Percentiles rank a stretch among this genome's conserved stretches.
phyloP scores from a whole-genome alignment of 2,797 vertebrate genomes.

The Melanotaenia trifasciata region DNA sequence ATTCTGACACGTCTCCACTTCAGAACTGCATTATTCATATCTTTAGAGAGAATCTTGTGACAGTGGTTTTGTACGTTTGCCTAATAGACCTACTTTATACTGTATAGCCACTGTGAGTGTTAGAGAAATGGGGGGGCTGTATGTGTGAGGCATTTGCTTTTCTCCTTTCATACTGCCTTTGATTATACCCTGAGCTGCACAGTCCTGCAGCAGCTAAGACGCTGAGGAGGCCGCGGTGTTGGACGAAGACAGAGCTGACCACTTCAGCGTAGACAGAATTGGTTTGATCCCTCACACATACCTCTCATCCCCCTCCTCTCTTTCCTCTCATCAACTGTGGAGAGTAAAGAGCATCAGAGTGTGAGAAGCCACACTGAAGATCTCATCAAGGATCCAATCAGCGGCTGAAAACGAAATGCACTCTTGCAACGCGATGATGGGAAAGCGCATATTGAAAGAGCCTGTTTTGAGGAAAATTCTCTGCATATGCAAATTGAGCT shows the following conservation, averaged over 20 bases:
- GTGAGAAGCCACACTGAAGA: constrained; percentile 80
- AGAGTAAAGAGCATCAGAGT: constrained; percentile 73
- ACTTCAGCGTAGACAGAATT: constrained; percentile 89
- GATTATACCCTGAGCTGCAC: constrained; percentile 88
- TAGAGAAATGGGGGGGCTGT: constrained; percentile 40
- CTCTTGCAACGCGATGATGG: constrained; percentile 71
- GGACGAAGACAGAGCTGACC: constrained; percentile 79
- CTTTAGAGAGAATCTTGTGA: constrained; percentile 21
- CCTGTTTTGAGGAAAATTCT: constrained; percentile 62
- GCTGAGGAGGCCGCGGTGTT: constrained; percentile 38
- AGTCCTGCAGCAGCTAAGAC: constrained; percentile 40
- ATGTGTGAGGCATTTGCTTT: constrained; percentile 71
- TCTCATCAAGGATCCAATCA: constrained; percentile 88
- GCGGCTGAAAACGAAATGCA: constrained; percentile 71
- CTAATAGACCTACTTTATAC: constrained; percentile 17
- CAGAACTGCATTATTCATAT: constrained; percentile 75
- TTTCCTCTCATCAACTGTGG: constrained; percentile 72
- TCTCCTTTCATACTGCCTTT: constrained; percentile 84
- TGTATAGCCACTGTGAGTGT: constrained; percentile 27
- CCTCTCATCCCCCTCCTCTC: constrained; percentile 29
- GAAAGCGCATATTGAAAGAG: constrained; percentile 31
- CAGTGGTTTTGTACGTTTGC: constrained; percentile 42
- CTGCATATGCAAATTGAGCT: constrained; percentile 90
- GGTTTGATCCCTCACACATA: constrained; percentile 71
- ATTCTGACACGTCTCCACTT: constrained; percentile 31